Evolutionary conservation across 2,113 vertebrate genomes (phyloP), one percentile per base, ranked within the genome.

Genomic region (Gyps fulvus): DNA sequence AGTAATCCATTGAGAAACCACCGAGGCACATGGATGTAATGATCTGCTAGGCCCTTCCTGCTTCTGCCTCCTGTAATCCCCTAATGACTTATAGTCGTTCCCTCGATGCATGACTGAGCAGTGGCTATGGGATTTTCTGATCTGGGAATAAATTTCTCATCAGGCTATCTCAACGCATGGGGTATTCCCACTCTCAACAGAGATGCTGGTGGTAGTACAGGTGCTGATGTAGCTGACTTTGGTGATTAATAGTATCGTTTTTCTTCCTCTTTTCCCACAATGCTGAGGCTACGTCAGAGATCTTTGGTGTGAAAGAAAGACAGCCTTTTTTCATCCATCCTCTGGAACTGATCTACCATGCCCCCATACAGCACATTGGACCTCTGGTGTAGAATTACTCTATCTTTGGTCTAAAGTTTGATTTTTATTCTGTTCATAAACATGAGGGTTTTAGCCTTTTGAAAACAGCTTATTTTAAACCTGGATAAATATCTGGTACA

Each of bases 151-250:
- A 22, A 69, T 69, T 87, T 87, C 71, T 58, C 27, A 11, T 11
- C 0, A 2, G 27, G 38, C 22, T 65, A 0, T 47, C 7, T 58
- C 78, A 77, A 71, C 36, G 23, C 4, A 1, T 34, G 34, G 52
- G 5, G 2, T 40, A 32, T 69, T 91, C 88, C 45, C 17, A 34
- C 61, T 65, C 90, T 80, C 36, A 50, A 2, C 19, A 70, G 67
- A 59, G 32, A 76, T 65, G 36, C 29, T 89, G 17, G 23, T 52
- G 40, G 34, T 5, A 57, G 8, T 32, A 26, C 11, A 29, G 43
- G 32, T 49, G 16, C 79, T 62, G 31, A 49, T 67, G 23, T 49
- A 55, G 36, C 82, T 86, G 81, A 36, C 9, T 50, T 42, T 42
- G 52, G 6, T 54, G 40, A 71, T 94, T 86, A 70, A 88, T 62